phyloP scores from a whole-genome alignment of 2,888 invertebrate genomes.

The Phalera bucephala region DNA sequence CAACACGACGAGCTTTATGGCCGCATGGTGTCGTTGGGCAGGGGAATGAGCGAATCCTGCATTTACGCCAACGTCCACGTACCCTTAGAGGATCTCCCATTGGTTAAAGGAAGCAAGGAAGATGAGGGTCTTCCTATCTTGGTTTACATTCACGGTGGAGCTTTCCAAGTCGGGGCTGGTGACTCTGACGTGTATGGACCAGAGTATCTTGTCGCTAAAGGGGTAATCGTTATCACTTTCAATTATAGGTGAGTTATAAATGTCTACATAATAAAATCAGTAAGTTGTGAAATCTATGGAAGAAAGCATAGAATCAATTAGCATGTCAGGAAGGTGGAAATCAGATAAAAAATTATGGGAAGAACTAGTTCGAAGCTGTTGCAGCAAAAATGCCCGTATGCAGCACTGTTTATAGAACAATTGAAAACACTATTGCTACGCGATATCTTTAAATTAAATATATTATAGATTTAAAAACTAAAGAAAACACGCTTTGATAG shows the following conservation, averaged over 20 bases:
- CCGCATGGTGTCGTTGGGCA: conserved; percentile 16
- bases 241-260: conserved; percentile 38
- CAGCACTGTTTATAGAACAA: too few species aligned
- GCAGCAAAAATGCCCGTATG: too few species aligned
- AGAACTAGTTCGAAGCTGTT: too few species aligned
- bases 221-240: conserved; percentile 46
- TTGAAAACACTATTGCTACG: too few species aligned
- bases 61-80: conserved; percentile 43
- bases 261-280: too few species aligned
- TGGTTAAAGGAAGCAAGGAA: not conserved
- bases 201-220: conserved; percentile 40
- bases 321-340: too few species aligned
- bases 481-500: too few species aligned
- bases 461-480: too few species aligned
- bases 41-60: conserved; percentile 40
- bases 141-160: conserved; percentile 64
- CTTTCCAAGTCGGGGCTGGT: conserved; percentile 38
- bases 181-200: conserved; percentile 43
- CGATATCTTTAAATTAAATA: too few species aligned
- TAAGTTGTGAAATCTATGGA: too few species aligned
- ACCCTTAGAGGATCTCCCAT: conserved; percentile 12
- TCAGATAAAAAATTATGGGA: too few species aligned
- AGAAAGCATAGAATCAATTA: too few species aligned
- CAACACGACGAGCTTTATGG: conserved; percentile 63
- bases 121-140: conserved; percentile 46